A percentile compares a stretch with the other conserved stretches of the same genome.
phyloP scores from a whole-genome alignment of 1,140 invertebrate genomes.

The Drosophila athabasca region DNA sequence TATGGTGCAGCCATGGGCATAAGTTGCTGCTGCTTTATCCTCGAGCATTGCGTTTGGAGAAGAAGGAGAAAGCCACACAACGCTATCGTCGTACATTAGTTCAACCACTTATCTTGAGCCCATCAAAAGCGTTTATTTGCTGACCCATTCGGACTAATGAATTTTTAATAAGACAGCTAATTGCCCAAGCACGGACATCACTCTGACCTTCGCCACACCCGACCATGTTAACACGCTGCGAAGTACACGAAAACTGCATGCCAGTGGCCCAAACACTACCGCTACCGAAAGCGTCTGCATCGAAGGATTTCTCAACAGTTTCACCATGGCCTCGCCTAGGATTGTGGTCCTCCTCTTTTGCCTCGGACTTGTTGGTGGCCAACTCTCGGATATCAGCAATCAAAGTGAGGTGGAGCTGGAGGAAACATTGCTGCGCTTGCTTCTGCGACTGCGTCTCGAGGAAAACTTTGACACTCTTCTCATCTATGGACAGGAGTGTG shows the following conservation, averaged over 20 bases:
- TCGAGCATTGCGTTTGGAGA: slow-evolving; percentile 22
- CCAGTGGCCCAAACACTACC: neutral
- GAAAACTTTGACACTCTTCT: slow-evolving; percentile 44
- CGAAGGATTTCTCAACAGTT: slow-evolving; percentile 6
- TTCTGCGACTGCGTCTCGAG: slow-evolving; percentile 25
- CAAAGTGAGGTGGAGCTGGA: neutral
- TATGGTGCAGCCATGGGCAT: slow-evolving; percentile 13
- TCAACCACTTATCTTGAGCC: no score
- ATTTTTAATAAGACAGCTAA: no score
- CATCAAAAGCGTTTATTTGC: no score
- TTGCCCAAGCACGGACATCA: no score
- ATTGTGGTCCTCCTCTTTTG: slow-evolving; percentile 16
- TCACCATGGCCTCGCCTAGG: slow-evolving; percentile 11
- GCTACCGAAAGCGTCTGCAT: neutral
- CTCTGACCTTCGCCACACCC: no score
- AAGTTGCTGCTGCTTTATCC: slow-evolving; percentile 25
- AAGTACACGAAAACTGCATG: slow-evolving; percentile 7
- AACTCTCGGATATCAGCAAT: neutral
- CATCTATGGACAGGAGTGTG: slow-evolving; percentile 38
- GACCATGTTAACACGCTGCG: no score
- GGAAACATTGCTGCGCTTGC: slow-evolving; percentile 15
- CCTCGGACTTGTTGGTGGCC: neutral
- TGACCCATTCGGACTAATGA: no score
- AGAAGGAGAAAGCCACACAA: no score
- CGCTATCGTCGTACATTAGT: no score